Conservation (phyloP, 2,113 vertebrate species). For the Dasyurus viverrinus region DNA sequence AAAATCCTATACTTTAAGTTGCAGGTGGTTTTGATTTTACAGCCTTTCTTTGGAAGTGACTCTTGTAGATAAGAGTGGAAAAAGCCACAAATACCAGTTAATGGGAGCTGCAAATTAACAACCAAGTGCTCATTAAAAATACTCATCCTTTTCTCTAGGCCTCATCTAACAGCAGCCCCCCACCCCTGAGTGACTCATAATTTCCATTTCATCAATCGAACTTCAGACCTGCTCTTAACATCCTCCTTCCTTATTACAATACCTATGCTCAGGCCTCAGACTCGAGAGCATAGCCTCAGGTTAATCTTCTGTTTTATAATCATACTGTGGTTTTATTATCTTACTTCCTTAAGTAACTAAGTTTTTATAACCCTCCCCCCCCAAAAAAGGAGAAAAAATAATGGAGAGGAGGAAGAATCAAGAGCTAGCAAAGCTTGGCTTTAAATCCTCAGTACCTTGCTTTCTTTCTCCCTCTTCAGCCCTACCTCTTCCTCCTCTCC, state of each 20-base stretch:
- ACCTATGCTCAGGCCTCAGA: neutral
- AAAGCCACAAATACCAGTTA: neutral
- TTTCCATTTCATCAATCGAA: slow-evolving; percentile 18
- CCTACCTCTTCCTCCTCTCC: too few relatives aligned
- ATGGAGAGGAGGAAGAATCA: neutral
- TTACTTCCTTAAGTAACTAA: neutral
- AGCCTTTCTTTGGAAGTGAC: neutral
- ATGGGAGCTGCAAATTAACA: neutral
- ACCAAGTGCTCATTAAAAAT: neutral
- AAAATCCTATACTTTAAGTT: neutral
- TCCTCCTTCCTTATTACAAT: neutral
- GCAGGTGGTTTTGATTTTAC: neutral
- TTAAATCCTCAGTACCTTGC: neutral
- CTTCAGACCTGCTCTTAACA: neutral
- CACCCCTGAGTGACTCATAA: neutral
- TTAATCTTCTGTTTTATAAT: neutral
- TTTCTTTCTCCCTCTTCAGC: too few relatives aligned
- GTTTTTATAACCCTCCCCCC: neutral
- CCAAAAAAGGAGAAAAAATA: too few relatives aligned
- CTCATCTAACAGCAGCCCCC: neutral
- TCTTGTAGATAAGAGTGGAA: neutral
- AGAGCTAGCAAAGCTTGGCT: neutral
- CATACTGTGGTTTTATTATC: slow-evolving; percentile 6
- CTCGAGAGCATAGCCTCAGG: neutral
- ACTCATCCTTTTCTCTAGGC: neutral